Evolutionary conservation across 2,888 invertebrate genomes (phyloP).

Genomic region (Macroteleia sp.): DNA sequence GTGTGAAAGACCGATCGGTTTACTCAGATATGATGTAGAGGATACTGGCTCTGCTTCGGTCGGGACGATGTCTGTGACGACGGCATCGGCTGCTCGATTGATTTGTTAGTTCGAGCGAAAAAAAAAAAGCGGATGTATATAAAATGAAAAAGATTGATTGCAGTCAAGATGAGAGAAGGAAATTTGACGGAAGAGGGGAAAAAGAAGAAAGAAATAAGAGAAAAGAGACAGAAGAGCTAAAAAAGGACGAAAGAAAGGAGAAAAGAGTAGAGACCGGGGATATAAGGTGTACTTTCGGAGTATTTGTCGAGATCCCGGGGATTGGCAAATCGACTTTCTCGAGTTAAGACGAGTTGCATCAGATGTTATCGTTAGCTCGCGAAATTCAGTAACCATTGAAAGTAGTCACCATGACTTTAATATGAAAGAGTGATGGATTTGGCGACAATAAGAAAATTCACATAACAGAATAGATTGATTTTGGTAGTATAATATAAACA

Average conservation of each 20-base stretch:
- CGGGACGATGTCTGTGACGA: slow-evolving; percentile 11
- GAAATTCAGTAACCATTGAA: slow-evolving; percentile 20
- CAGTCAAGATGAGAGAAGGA: too few relatives aligned
- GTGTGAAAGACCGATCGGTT: slow-evolving; percentile 74
- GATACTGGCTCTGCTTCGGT: slow-evolving; percentile 8
- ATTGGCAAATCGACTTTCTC: slow-evolving; percentile 51
- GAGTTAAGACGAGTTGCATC: slow-evolving; percentile 15
- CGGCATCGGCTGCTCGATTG: slow-evolving; percentile 5
- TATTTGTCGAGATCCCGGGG: slow-evolving; percentile 41
- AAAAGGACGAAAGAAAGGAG: neutral
- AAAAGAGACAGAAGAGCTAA: neutral
- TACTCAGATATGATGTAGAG: slow-evolving; percentile 64
- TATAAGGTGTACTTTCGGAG: slow-evolving; percentile 44
- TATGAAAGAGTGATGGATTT: too few relatives aligned
- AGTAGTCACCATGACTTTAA: too few relatives aligned
- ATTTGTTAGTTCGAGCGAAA: slow-evolving; percentile 10
- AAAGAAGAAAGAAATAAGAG: too few relatives aligned
- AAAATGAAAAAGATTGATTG: too few relatives aligned
- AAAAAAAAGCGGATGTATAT: too few relatives aligned
- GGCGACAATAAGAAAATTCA: too few relatives aligned
- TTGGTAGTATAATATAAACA: too few relatives aligned
- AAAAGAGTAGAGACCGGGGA: slow-evolving; percentile 7
- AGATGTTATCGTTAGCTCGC: slow-evolving; percentile 16
- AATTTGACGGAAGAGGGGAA: too few relatives aligned
- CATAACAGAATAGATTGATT: too few relatives aligned